A percentile compares a stretch with the other conserved stretches of the same genome.
Conservation (phyloP, 2,797 vertebrate species). For the Tapirus indicus region DNA sequence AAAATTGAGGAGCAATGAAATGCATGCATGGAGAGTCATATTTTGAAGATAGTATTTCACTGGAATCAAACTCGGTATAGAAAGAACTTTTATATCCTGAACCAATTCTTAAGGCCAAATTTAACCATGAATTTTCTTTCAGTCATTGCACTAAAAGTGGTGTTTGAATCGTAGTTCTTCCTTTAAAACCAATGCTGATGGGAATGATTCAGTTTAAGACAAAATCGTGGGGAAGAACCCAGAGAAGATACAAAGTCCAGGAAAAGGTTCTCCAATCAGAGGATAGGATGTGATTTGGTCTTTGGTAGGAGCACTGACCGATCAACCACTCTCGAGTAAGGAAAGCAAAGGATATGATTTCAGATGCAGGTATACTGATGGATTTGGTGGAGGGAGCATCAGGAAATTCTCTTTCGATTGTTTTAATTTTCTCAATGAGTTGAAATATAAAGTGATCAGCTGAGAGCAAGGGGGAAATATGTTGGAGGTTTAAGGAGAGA, state of each 20-base stretch:
- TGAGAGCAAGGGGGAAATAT: not conserved
- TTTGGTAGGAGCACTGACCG: not conserved
- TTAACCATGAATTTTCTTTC: not conserved
- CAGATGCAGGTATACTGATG: not conserved
- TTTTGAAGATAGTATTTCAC: not conserved
- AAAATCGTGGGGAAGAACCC: not conserved
- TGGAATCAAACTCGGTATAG: not conserved
- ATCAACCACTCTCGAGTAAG: not conserved
- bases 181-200: not conserved
- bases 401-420: constrained; percentile 16
- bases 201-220: not conserved
- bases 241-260: not conserved
- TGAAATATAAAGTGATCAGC: not conserved
- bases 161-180: not conserved
- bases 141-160: not conserved
- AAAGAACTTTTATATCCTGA: not conserved
- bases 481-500: not conserved
- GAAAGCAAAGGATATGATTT: not conserved
- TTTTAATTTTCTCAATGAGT: not conserved
- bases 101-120: not conserved
- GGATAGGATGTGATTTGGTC: not conserved
- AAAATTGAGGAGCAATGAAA: not conserved
- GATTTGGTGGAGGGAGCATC: not conserved
- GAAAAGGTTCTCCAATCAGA: not conserved
- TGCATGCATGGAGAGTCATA: not conserved